A percentile compares a stretch with the other conserved stretches of the same genome.
These are phyloP conservation scores for Bombus consobrinus DNA, from an alignment of 1,140 invertebrate species.

Conservation along the genomic window DNA sequence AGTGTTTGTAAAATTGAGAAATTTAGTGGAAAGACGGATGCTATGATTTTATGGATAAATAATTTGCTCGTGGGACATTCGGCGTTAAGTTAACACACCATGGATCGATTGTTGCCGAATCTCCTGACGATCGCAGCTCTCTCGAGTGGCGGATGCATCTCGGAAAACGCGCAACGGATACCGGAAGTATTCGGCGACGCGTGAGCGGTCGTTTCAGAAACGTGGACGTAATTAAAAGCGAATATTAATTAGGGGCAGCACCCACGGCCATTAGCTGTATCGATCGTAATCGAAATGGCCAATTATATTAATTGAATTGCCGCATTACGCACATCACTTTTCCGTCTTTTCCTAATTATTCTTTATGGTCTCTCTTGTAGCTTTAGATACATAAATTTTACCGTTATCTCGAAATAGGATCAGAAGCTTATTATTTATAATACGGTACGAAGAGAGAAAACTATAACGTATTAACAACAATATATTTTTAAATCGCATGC, in stretches of 20 bases:
- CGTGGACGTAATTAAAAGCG: slow-evolving; percentile 28
- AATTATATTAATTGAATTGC: slow-evolving; percentile 27
- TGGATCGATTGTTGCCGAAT: background rate
- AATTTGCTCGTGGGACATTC: background rate
- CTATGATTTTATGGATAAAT: background rate
- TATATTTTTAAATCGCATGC: too few species aligned
- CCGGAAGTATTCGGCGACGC: background rate
- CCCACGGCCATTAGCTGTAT: slow-evolving; percentile 13
- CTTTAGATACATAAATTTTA: background rate
- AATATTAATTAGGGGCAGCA: slow-evolving; percentile 34
- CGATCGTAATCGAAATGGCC: slow-evolving; percentile 26
- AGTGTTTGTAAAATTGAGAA: too few species aligned
- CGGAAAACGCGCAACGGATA: background rate
- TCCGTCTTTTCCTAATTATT: background rate
- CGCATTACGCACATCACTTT: background rate
- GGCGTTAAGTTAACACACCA: too few species aligned
- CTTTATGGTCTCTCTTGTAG: background rate
- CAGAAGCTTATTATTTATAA: too few species aligned
- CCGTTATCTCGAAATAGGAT: too few species aligned
- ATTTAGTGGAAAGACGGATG: too few species aligned
- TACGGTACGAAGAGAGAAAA: too few species aligned
- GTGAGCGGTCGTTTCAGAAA: slow-evolving; percentile 15
- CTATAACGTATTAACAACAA: too few species aligned
- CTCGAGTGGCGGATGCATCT: background rate
- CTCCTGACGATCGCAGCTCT: background rate